Evolutionary conservation across 2,888 invertebrate species (phyloP), one percentile per base, ranked within the genome.

Genomic region (Odontomyia ornata): DNA sequence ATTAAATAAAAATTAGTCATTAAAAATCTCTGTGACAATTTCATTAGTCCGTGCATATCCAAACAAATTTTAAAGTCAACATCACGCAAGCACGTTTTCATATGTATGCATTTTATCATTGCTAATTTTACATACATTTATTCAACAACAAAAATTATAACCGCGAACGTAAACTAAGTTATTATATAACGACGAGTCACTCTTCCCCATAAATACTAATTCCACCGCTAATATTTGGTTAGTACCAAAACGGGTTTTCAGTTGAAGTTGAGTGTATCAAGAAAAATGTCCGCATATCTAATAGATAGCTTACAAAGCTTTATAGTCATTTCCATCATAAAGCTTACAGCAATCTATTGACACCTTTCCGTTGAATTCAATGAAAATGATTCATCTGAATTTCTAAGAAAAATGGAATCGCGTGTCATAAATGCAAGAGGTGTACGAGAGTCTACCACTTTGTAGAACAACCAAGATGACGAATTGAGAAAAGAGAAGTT

Each of bases 201-300:
- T 52, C 52, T 52, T 52, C 52, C 13, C 13, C 18, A 18, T n/a
- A 13, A 18, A 3, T 18, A 15, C 52, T 52, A 18, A 52, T 52
- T 52, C 52, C 52, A 52, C 52, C 52, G 52, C 52, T n/a, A 52
- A 52, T 52, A 52, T 52, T 18, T 52, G 52, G 2, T 52, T 15
- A 4, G 52, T 18, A 52, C 4, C 15, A 4, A 36, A 52, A 52
- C 52, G 52, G 52, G 52, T 15, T n/a, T 52, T 18, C 52, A 52
- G 4, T 15, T 15, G 52, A 52, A 52, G 2, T 15, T 18, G 7
- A 52, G 52, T 15, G 15, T 52, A 52, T 13, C n/a, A n/a, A 52
- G 4, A 52, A 4, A 4, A 52, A 4, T 52, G 15, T 9, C 18
- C 4, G 18, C 52, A 15, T 52, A 15, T 4, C 15, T 52, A 52